Evolutionary conservation across 1,140 invertebrate genomes (phyloP), one percentile per base, ranked within the genome.

Genomic region (Capitella teleta): DNA sequence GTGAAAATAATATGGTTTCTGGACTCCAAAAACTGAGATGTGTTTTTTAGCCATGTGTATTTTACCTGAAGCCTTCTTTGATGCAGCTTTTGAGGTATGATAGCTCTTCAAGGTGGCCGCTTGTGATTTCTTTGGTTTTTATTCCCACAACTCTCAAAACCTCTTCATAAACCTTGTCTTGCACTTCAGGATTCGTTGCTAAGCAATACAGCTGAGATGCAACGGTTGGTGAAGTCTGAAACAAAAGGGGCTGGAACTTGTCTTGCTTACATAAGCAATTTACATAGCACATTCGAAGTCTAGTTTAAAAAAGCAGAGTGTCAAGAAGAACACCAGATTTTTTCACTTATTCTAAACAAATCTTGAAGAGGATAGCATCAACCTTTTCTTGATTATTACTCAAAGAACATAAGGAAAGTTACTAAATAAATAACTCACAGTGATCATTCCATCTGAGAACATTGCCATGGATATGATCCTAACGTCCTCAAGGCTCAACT

Each of bases 401-500:
- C n/a, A n/a, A n/a, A n/a, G n/a, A n/a, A n/a, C n/a, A n/a, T n/a
- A n/a, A n/a, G n/a, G n/a, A n/a, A n/a, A n/a, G n/a, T n/a, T n/a
- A n/a, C n/a, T n/a, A n/a, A n/a, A n/a, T n/a, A n/a, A n/a, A n/a
- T n/a, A 56, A 54, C 64, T 76, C 71, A 90, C 87, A 36, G 87
- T 89, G 58, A 87, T 86, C 6, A 90, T 82, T 5, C 87, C 87
- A 41, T 90, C 87, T n/a, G 87, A 67, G 49, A 91, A 80, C 49
- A 91, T 72, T 70, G 90, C 87, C 34, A 89, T 62, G 0, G 85
- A 83, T 16, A 90, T 70, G 34, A 86, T 79, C 5, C 80, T 79
- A 2, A 87, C 82, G 38, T 87, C 76, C 61, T 18, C 87, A 62
- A 60, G 37, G 36, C 53, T 65, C 4, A 79, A 55, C n/a, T n/a